phyloP scores from a whole-genome alignment of 2,113 vertebrate species.

The Pangasianodon hypophthalmus region DNA sequence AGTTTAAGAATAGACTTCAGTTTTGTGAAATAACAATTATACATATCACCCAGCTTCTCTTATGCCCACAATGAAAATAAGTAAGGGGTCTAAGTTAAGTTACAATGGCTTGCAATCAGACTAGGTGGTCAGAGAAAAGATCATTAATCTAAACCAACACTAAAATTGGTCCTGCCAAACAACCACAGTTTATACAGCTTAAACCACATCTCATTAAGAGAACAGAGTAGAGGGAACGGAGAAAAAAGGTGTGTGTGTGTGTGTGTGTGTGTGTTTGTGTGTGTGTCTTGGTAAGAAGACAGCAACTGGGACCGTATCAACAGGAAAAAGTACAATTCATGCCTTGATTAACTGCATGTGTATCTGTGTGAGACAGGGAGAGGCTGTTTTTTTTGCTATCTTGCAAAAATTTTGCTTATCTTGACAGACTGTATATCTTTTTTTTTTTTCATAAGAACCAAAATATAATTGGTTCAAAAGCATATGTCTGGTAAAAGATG shows the following conservation, averaged over 20 bases:
- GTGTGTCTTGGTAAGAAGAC: not conserved
- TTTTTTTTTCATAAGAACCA: not conserved
- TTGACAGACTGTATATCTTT: not conserved
- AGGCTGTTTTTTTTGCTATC: not conserved
- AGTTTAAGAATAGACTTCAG: not conserved
- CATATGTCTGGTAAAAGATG: not conserved
- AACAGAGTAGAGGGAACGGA: not conserved
- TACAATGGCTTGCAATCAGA: not conserved
- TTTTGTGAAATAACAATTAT: not conserved
- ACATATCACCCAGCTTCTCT: not conserved
- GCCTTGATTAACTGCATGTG: not conserved
- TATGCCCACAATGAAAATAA: not conserved
- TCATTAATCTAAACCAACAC: not conserved
- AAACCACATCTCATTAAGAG: constrained; percentile 17
- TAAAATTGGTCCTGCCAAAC: not conserved
- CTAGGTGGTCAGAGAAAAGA: not conserved
- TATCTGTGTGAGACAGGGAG: not conserved
- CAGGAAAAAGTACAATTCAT: not conserved
- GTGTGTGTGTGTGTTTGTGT: not conserved
- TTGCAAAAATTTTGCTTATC: not conserved
- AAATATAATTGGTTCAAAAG: not conserved
- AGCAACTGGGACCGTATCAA: not conserved
- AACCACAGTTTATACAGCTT: constrained; percentile 25
- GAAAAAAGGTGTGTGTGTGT: not conserved
- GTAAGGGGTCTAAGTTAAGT: not conserved